Conservation (phyloP, 2,113 vertebrate species). For the Eulemur rufifrons region DNA sequence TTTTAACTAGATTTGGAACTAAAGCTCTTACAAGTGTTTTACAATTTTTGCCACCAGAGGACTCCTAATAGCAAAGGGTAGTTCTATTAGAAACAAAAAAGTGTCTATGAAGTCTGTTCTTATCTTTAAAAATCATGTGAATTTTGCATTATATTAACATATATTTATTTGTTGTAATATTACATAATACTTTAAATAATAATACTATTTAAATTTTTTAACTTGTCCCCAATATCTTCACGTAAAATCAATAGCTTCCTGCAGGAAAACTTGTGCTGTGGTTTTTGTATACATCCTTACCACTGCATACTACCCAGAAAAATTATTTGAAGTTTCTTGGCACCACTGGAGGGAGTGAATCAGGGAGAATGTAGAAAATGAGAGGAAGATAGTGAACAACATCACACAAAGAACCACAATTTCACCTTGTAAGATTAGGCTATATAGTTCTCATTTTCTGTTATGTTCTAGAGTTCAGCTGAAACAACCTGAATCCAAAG, state of each 20-base stretch:
- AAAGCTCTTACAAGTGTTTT: not conserved
- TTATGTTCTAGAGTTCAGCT: not conserved
- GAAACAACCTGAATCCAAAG: not conserved
- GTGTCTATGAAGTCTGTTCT: not conserved
- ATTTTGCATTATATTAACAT: not conserved
- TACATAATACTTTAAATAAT: not conserved
- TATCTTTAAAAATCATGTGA: not conserved
- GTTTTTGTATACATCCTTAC: not conserved
- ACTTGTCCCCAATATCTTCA: not conserved
- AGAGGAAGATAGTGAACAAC: not conserved
- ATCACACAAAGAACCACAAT: not conserved
- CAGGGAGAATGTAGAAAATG: not conserved
- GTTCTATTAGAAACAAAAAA: not conserved
- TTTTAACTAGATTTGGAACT: conserved; percentile 12
- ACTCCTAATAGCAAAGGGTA: not conserved
- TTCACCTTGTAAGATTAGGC: not conserved
- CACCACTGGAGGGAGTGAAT: not conserved
- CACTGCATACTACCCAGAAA: not conserved
- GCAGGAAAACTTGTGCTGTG: not conserved
- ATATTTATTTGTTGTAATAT: not conserved
- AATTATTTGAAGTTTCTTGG: not conserved
- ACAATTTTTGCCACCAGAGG: not conserved
- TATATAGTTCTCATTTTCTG: not conserved
- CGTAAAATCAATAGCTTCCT: not conserved
- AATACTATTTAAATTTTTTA: not conserved